Evolutionary conservation across 2,888 invertebrate genomes (phyloP).

Genomic region (Diloba caeruleocephala): DNA sequence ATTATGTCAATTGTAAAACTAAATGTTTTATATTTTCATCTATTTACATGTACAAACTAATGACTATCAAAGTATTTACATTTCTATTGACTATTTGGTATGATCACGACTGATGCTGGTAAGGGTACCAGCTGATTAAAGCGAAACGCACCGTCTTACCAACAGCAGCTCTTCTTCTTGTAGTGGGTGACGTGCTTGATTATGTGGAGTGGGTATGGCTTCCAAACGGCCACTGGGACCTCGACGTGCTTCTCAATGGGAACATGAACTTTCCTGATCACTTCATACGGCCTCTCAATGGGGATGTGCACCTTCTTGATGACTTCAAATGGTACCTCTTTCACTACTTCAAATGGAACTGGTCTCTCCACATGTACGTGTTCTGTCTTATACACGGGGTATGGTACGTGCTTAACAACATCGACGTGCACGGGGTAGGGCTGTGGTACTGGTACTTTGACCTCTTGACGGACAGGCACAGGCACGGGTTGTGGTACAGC

Average conservation of each 20-base stretch:
- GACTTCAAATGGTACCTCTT: slow-evolving; percentile 79
- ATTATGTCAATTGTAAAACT: slow-evolving; percentile 48
- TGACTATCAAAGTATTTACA: slow-evolving; percentile 85
- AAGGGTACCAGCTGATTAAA: slow-evolving; percentile 43
- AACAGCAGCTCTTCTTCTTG: slow-evolving; percentile 84
- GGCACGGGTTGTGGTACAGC: slow-evolving; percentile 79
- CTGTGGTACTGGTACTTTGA: slow-evolving; percentile 82
- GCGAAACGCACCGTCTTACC: slow-evolving; percentile 64
- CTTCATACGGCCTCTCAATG: slow-evolving; percentile 82
- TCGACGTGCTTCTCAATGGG: slow-evolving; percentile 82
- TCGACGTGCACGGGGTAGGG: slow-evolving; percentile 84
- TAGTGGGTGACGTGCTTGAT: slow-evolving; percentile 86
- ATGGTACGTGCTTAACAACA: slow-evolving; percentile 82
- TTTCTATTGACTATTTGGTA: slow-evolving; percentile 85
- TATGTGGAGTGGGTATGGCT: slow-evolving; percentile 84
- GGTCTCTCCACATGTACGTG: slow-evolving; percentile 82
- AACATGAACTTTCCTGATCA: slow-evolving; percentile 82
- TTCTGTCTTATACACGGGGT: slow-evolving; percentile 82
- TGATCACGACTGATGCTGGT: slow-evolving; percentile 70
- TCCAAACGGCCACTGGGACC: slow-evolving; percentile 83
- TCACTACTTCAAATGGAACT: slow-evolving; percentile 80
- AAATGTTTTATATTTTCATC: slow-evolving; percentile 59
- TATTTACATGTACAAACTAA: slow-evolving; percentile 74
- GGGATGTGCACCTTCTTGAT: slow-evolving; percentile 81
- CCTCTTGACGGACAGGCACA: slow-evolving; percentile 80